Evolutionary conservation across 1,140 invertebrate species (phyloP).

Genomic region (Heliconius himera): DNA sequence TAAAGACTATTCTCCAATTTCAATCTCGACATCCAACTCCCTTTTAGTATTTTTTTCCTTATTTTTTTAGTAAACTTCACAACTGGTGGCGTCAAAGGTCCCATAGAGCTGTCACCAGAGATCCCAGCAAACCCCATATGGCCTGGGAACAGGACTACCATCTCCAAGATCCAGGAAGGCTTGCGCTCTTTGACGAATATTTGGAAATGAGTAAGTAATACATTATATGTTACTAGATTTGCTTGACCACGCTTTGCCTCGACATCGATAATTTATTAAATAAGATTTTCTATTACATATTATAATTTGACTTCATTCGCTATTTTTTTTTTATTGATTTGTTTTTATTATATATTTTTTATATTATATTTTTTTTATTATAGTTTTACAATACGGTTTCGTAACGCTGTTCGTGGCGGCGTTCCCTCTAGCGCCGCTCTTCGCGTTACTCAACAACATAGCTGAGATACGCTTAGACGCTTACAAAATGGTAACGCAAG

Average conservation of each 20-base stretch:
- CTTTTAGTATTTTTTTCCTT: too few relatives aligned
- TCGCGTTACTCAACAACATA: slow-evolving; percentile 94
- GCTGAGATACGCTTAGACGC: slow-evolving; percentile 94
- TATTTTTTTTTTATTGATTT: too few relatives aligned
- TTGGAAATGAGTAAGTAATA: slow-evolving; percentile 94
- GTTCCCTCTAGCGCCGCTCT: slow-evolving; percentile 93
- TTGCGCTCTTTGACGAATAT: slow-evolving; percentile 97
- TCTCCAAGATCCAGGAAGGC: slow-evolving; percentile 91
- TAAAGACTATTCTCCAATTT: too few relatives aligned
- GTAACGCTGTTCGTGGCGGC: slow-evolving; percentile 95
- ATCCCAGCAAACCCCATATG: slow-evolving; percentile 86
- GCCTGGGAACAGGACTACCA: slow-evolving; percentile 97
- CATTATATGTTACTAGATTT: neutral
- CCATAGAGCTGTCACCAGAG: slow-evolving; percentile 87
- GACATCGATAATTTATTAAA: too few relatives aligned
- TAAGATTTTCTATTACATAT: too few relatives aligned
- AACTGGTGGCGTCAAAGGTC: slow-evolving; percentile 92
- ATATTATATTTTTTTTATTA: neutral
- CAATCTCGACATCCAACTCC: too few relatives aligned
- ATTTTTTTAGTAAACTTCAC: slow-evolving; percentile 84
- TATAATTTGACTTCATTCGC: too few relatives aligned
- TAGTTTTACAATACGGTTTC: slow-evolving; percentile 95
- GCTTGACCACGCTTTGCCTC: too few relatives aligned
- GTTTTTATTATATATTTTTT: neutral
- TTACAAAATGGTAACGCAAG: slow-evolving; percentile 95